Evolutionary conservation across 2,888 invertebrate species (phyloP).

Genomic region (Clitarchus hookeri): DNA sequence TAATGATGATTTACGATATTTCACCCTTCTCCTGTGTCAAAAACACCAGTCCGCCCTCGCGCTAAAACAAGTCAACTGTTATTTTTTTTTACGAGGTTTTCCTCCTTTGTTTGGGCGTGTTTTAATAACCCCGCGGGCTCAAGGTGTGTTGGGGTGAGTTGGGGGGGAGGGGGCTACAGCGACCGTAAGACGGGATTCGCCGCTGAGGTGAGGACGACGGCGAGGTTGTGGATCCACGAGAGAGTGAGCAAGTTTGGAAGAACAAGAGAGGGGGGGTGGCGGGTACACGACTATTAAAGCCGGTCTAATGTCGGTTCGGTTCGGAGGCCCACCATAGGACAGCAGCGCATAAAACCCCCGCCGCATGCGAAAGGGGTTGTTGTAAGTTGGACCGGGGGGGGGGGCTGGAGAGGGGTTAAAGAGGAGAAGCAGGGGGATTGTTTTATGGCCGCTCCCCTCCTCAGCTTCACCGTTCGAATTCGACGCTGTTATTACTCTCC

Average conservation of each 20-base stretch:
- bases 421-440: constrained; percentile 3
- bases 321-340: constrained; percentile 11
- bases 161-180: background rate
- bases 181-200: background rate
- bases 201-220: background rate
- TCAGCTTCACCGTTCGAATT: background rate
- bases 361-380: background rate
- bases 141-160: no score
- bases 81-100: no score
- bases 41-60: no score
- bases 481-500: constrained; percentile 19
- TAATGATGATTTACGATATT: no score
- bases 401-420: background rate
- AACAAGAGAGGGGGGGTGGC: background rate
- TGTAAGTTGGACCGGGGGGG: no score
- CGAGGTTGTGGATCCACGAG: background rate
- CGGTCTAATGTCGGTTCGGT: constrained; percentile 23
- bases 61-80: no score
- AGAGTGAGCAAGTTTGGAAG: background rate
- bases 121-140: no score
- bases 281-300: constrained; percentile 1
- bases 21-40: no score
- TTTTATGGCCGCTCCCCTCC: background rate
- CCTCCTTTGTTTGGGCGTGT: no score
- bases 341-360: background rate